Evolutionary conservation across 2,113 vertebrate species (phyloP), one percentile per base, ranked within the genome.

Genomic region (Prunella himalayana): DNA sequence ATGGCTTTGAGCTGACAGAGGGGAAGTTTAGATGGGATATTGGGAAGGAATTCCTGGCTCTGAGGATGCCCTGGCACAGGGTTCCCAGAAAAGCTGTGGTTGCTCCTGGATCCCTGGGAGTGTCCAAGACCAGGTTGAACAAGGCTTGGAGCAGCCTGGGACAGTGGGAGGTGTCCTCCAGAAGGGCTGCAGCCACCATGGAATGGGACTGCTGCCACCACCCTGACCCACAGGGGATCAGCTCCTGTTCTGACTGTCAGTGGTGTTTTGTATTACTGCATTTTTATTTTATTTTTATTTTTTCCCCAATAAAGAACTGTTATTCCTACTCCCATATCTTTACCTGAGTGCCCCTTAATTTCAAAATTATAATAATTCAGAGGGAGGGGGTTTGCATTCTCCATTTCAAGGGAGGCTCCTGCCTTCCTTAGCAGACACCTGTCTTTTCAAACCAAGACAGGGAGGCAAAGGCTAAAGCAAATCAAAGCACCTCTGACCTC

Each of bases 21-120:
- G 0, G 23, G 2, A 24, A 19, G 28, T 5, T 0, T 15, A 0
- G 35, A 13, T 18, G 28, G 22, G 50, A 64, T 5, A 6, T 8
- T 33, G 28, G 59, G 59, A 7, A 22, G 27, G 39, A 28, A 72
- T 73, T 84, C 4, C 2, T 54, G 17, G 5, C 3, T 64, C 8
- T 0, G 33, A 44, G 57, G 22, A 7, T 53, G 45, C 2, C 1
- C 37, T 61, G 49, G 49, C 2, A 41, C 2, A 3, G 35, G 2
- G 3, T 39, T 0, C n/a, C 15, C 50, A 73, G 30, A 30, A 30
- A 0, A n/a, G 30, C 30, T 57, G 50, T n/a, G 42, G 42, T 35
- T 75, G 60, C 20, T 16, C 30, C 60, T 72, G 57, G 27, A 76
- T 42, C 70, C 51, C 61, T 76, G 61, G 23, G 0, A 70, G 18